Percentiles rank a stretch among this genome's conserved stretches.
Evolutionary conservation across 2,888 invertebrate species (phyloP).

Genomic region (Lathronympha strigana): DNA sequence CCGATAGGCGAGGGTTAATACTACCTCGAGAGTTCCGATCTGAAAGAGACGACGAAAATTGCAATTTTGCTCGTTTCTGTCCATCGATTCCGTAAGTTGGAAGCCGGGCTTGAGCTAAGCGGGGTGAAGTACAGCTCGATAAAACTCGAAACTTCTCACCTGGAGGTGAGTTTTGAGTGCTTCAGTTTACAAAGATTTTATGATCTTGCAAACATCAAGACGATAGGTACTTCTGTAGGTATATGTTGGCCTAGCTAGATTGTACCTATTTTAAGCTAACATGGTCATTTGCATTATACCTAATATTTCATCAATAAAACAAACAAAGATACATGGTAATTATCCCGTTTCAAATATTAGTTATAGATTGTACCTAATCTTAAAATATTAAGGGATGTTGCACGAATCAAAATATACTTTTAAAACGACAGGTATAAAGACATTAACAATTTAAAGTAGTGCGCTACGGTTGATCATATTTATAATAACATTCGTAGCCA

Average conservation of each 20-base stretch:
- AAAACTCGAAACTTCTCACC: conserved; percentile 20
- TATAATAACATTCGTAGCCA: too few relatives aligned
- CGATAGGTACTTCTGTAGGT: neutral
- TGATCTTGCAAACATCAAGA: neutral
- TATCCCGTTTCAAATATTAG: too few relatives aligned
- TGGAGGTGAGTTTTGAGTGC: neutral
- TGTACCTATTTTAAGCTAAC: too few relatives aligned
- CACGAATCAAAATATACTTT: too few relatives aligned
- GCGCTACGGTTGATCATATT: too few relatives aligned
- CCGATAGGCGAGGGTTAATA: conserved; percentile 9
- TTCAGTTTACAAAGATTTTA: neutral
- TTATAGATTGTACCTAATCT: too few relatives aligned
- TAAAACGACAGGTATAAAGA: too few relatives aligned
- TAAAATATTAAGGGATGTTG: too few relatives aligned
- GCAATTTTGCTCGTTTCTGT: conserved; percentile 23
- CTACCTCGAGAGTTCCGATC: conserved; percentile 10
- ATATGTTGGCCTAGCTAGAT: neutral
- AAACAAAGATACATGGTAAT: too few relatives aligned
- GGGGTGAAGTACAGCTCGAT: conserved; percentile 8
- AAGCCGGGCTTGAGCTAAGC: neutral
- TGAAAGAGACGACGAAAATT: conserved; percentile 16
- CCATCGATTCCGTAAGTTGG: conserved; percentile 24
- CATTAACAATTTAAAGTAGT: too few relatives aligned
- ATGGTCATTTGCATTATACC: too few relatives aligned
- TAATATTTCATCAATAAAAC: too few relatives aligned